phyloP scores from a whole-genome alignment of 2,888 invertebrate species.

The Elmis aenea region DNA sequence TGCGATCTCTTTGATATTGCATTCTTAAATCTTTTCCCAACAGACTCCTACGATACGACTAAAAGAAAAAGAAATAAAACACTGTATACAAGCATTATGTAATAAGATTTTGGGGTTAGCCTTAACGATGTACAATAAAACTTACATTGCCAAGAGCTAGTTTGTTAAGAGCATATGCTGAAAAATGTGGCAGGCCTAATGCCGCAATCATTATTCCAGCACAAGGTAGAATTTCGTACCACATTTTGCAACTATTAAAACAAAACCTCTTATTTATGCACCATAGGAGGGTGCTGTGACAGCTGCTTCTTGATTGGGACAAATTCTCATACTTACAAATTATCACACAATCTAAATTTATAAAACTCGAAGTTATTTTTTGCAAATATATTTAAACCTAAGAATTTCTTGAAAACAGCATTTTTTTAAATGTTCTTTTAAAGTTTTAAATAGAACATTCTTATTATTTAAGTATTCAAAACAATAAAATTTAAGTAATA shows the following conservation, averaged over 20 bases:
- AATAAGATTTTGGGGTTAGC: conserved; percentile 10
- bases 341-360: too few relatives aligned
- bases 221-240: conserved; percentile 68
- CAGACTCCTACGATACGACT: conserved; percentile 51
- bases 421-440: too few relatives aligned
- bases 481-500: too few relatives aligned
- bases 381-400: too few relatives aligned
- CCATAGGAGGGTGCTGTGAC: too few relatives aligned
- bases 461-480: too few relatives aligned
- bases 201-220: conserved; percentile 56
- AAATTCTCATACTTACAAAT: too few relatives aligned
- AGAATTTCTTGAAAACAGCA: too few relatives aligned
- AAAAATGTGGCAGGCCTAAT: conserved; percentile 58
- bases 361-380: too few relatives aligned
- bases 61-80: conserved; percentile 7
- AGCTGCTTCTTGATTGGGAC: too few relatives aligned
- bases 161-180: conserved; percentile 59
- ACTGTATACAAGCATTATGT: conserved; percentile 13
- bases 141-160: conserved; percentile 53
- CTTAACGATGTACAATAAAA: conserved; percentile 2
- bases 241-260: conserved; percentile 55
- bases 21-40: conserved; percentile 50
- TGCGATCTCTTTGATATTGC: conserved; percentile 57
- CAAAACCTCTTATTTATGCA: too few relatives aligned
- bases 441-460: too few relatives aligned